phyloP scores from a whole-genome alignment of 2,888 invertebrate genomes.

The Pycnomerus fuliginosus region DNA sequence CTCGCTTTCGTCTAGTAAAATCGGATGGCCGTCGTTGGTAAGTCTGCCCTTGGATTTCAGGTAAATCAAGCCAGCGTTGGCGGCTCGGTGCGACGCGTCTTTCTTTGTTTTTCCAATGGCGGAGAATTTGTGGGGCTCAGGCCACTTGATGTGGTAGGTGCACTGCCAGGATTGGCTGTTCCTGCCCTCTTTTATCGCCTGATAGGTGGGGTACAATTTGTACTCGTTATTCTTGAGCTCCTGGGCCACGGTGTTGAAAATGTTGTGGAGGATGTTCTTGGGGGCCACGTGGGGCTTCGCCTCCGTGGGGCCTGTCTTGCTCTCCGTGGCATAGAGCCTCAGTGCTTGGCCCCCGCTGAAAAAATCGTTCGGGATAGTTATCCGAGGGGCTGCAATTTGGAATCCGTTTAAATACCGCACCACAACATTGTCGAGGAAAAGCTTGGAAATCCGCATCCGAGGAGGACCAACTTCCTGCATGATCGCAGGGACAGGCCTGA shows the following conservation, averaged over 20 bases:
- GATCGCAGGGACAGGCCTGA: too few relatives aligned
- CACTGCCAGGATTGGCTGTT: constrained; percentile 54
- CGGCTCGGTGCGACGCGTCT: constrained; percentile 57
- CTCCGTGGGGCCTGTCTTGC: too few relatives aligned
- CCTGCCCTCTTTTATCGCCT: constrained; percentile 36
- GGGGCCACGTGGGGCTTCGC: constrained; percentile 51
- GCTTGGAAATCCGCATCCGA: too few relatives aligned
- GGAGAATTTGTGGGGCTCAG: constrained; percentile 58
- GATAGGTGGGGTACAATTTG: constrained; percentile 51
- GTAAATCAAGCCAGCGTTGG: constrained; percentile 58
- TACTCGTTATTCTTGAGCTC: constrained; percentile 47
- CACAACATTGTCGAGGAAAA: too few relatives aligned
- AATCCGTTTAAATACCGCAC: too few relatives aligned
- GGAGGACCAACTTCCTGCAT: too few relatives aligned
- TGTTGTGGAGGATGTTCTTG: constrained; percentile 55
- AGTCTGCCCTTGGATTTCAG: constrained; percentile 55
- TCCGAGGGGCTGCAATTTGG: too few relatives aligned
- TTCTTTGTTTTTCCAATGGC: constrained; percentile 57
- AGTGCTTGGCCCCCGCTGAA: too few relatives aligned
- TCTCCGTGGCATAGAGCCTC: too few relatives aligned
- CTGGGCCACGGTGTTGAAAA: constrained; percentile 51
- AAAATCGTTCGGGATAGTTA: too few relatives aligned
- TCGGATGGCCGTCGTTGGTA: constrained; percentile 54
- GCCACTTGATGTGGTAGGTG: constrained; percentile 60
- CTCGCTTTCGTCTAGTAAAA: constrained; percentile 53